Conservation (phyloP, 1,140 invertebrate genomes). For the Tribolium castaneum region DNA sequence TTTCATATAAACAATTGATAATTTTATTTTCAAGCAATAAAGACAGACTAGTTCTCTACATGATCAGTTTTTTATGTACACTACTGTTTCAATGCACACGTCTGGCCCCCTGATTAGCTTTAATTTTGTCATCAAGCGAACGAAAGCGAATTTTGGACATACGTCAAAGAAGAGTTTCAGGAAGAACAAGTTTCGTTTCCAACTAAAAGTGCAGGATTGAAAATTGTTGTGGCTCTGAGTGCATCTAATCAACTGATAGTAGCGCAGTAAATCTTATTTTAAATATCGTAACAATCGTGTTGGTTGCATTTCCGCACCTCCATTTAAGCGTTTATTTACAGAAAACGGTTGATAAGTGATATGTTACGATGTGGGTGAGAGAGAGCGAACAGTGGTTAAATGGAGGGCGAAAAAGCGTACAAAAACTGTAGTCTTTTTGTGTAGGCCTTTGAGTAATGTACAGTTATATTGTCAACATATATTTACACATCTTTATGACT, state of each 20-base stretch:
- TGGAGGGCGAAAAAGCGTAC: constrained; percentile 9
- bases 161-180: constrained; percentile 24
- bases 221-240: not conserved
- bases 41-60: constrained; percentile 23
- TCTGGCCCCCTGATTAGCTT: constrained; percentile 30
- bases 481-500: constrained; percentile 25
- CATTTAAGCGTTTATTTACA: not conserved
- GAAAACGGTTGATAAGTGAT: constrained; percentile 1
- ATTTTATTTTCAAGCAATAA: constrained; percentile 43
- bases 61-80: constrained; percentile 17
- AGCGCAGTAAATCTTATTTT: constrained; percentile 3
- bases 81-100: constrained; percentile 28
- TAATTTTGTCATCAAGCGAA: constrained; percentile 21
- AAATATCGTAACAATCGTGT: constrained; percentile 10
- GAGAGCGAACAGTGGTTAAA: not conserved
- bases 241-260: constrained; percentile 14
- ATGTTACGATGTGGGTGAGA: not conserved
- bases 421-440: constrained; percentile 29
- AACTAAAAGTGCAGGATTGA: constrained; percentile 21
- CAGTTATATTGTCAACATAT: constrained; percentile 28
- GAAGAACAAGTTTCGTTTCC: constrained; percentile 28
- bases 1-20: constrained; percentile 32
- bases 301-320: not conserved
- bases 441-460: constrained; percentile 32
- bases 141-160: constrained; percentile 19